phyloP scores from a whole-genome alignment of 2,888 invertebrate species.

The Ormyrus pomaceus region DNA sequence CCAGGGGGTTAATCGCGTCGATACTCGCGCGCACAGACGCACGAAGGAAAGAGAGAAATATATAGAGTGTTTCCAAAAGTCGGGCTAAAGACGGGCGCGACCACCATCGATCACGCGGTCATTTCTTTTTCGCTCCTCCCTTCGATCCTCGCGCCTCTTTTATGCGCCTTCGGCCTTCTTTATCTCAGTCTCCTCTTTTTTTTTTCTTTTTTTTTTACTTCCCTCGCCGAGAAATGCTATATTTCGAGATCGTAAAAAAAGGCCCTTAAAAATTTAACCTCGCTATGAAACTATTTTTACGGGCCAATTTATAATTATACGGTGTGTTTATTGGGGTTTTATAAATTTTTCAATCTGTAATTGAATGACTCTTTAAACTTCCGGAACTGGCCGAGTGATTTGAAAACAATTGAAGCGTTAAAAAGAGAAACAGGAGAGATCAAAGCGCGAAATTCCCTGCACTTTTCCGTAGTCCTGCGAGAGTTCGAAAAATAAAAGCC shows the following conservation, averaged over 20 bases:
- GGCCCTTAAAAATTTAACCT: too few species aligned
- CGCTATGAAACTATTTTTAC: neutral
- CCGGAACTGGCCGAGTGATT: too few species aligned
- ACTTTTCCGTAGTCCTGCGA: too few species aligned
- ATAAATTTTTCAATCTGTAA: neutral
- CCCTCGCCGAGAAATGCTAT: constrained; percentile 21
- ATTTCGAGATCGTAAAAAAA: constrained; percentile 20
- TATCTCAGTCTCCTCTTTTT: constrained; percentile 24
- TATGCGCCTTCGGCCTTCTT: constrained; percentile 14
- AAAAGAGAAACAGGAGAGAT: too few species aligned
- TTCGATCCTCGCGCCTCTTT: neutral
- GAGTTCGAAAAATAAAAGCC: too few species aligned
- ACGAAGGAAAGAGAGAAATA: neutral
- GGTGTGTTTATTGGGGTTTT: neutral
- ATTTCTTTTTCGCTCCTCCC: constrained; percentile 21
- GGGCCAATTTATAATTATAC: neutral
- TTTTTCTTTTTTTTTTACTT: constrained; percentile 20
- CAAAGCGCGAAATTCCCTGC: too few species aligned
- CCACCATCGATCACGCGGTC: constrained; percentile 42
- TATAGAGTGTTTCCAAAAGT: constrained; percentile 29
- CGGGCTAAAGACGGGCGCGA: constrained; percentile 7
- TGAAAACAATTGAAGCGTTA: too few species aligned
- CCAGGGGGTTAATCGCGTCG: constrained; percentile 13
- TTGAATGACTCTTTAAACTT: too few species aligned
- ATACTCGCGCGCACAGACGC: neutral